Percentiles rank a stretch among this genome's conserved stretches.
Conservation (phyloP, 2,113 vertebrate genomes). For the Scalopus aquaticus region DNA sequence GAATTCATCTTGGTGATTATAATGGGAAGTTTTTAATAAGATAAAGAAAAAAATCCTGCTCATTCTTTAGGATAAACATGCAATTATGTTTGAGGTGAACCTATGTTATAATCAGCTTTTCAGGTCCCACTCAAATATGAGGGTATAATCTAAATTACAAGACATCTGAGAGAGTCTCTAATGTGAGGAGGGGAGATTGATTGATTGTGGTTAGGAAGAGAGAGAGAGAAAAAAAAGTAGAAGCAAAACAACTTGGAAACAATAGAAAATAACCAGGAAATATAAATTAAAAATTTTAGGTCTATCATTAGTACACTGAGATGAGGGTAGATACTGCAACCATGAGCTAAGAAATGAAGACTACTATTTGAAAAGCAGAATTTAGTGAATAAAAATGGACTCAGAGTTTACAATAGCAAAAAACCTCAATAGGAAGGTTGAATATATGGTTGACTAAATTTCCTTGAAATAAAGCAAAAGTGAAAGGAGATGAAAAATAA, state of each 20-base stretch:
- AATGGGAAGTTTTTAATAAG: slow-evolving; percentile 3
- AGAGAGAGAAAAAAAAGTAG: neutral
- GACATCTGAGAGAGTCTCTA: neutral
- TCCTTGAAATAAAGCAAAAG: no score
- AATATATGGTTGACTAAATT: no score
- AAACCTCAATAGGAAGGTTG: no score
- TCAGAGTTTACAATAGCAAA: no score
- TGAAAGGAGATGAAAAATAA: no score
- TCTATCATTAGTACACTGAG: no score
- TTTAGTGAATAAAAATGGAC: no score
- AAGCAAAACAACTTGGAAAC: neutral
- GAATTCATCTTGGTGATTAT: neutral
- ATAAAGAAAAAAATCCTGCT: neutral
- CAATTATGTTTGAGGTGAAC: neutral
- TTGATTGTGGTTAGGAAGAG: neutral
- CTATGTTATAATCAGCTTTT: slow-evolving; percentile 19
- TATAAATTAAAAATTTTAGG: no score
- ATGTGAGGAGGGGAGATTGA: neutral
- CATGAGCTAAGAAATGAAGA: no score
- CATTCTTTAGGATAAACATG: neutral
- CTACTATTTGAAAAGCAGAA: no score
- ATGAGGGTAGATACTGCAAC: no score
- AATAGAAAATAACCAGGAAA: neutral
- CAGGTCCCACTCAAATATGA: neutral
- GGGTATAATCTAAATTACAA: neutral